Percentiles rank a stretch among this genome's conserved stretches.
These are phyloP conservation scores for Aphelocoma coerulescens DNA, from an alignment of 2,113 vertebrate species.

Conservation along the genomic window DNA sequence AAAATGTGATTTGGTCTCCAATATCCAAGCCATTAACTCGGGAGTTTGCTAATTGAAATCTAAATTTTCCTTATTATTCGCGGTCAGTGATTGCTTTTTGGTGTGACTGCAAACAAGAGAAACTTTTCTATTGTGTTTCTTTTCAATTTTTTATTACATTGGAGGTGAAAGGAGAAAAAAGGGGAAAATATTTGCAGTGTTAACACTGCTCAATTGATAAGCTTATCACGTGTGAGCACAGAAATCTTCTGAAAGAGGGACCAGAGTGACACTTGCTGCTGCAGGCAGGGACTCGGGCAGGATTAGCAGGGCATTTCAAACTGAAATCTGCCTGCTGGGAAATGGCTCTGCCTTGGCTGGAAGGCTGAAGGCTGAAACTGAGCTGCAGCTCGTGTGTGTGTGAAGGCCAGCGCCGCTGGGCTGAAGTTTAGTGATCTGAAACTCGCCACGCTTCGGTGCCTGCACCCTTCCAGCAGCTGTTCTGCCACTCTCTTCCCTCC, in stretches of 20 bases:
- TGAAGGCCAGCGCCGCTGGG: neutral
- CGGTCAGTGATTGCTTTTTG: neutral
- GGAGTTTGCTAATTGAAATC: neutral
- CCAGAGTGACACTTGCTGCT: neutral
- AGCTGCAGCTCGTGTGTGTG: neutral
- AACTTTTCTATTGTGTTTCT: neutral
- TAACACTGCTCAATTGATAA: neutral
- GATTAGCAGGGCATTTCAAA: neutral
- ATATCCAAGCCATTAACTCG: neutral
- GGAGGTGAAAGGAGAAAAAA: neutral
- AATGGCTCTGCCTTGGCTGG: neutral
- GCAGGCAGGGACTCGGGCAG: neutral
- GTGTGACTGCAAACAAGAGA: constrained; percentile 4
- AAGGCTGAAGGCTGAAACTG: neutral
- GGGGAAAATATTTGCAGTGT: neutral
- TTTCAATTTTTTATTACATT: neutral
- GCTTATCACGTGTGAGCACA: neutral
- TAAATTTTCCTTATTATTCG: neutral
- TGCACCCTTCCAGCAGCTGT: constrained; percentile 5
- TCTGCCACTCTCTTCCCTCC: neutral
- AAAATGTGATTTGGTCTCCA: neutral
- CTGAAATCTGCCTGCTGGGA: neutral
- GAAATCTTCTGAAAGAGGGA: neutral
- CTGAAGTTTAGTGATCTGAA: constrained; percentile 11
- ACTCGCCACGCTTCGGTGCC: neutral